phyloP scores from a whole-genome alignment of 2,888 invertebrate genomes.

The Drosophila infuscata region DNA sequence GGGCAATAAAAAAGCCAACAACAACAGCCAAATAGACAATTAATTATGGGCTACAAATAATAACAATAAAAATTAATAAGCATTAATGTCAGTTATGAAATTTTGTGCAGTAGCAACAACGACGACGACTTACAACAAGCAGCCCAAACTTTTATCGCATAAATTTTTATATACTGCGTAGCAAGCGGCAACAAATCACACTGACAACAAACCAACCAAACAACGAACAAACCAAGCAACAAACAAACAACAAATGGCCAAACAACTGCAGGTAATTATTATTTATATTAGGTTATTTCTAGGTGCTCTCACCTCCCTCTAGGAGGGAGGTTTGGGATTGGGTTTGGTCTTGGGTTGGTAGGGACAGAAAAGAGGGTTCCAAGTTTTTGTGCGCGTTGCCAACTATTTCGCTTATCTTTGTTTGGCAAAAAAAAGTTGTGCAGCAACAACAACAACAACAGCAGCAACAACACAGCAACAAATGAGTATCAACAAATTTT shows the following conservation, averaged over 20 bases:
- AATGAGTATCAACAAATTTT: conserved; percentile 67
- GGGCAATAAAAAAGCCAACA: conserved; percentile 49
- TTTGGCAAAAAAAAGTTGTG: conserved; percentile 45
- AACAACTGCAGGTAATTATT: conserved; percentile 58
- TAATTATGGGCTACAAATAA: conserved; percentile 78
- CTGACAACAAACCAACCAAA: not conserved
- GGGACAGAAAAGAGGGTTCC: not conserved
- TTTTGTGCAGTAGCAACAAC: conserved; percentile 53
- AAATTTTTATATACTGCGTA: conserved; percentile 58
- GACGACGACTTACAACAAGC: conserved; percentile 2
- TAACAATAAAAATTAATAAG: conserved; percentile 78
- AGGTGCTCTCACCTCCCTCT: conserved; percentile 18
- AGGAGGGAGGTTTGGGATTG: not conserved
- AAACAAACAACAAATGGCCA: conserved; percentile 28
- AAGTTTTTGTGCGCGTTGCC: conserved; percentile 45
- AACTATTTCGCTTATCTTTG: conserved; percentile 57
- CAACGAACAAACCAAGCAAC: not conserved
- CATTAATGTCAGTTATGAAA: conserved; percentile 78
- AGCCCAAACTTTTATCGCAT: conserved; percentile 63
- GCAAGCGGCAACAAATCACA: conserved; percentile 51
- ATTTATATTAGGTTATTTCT: conserved; percentile 53
- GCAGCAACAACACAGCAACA: conserved; percentile 34
- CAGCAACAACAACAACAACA: conserved; percentile 39
- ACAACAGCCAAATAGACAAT: conserved; percentile 73
- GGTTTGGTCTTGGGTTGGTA: not conserved